Base-by-base conservation (phyloP, 2,113 vertebrate genomes). In the Lepus timidus region DNA sequence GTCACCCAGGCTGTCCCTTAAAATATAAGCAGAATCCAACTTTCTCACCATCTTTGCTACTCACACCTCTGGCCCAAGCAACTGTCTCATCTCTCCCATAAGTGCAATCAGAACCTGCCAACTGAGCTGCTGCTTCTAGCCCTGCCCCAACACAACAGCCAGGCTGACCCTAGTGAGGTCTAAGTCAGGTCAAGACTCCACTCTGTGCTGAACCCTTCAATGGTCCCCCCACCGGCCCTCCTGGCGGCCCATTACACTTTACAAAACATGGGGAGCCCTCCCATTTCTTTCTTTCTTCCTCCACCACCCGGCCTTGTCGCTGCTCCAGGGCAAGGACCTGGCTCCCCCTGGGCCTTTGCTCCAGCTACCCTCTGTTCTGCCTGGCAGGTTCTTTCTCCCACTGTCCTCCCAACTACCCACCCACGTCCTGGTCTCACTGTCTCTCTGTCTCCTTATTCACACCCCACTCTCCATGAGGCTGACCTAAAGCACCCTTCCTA, bases 331-430 rank as follows among this genome's bases (percentile, higher is more conserved):
- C 1, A 0, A 75, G 51, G 1, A 49, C 5, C 16, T 23, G 3
- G 8, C 22, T 68, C 23, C 11, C 2, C 0, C 3, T 4, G 4
- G 1, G 10, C 16, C 25, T 67, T 1, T 1, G 73, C 11, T n/a
- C 39, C 1, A 73, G 27, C 25, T 11, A 27, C 25, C 19, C 9
- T 55, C 23, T 1, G n/a, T 20, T 33, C 64, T 4, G 68, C 12
- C 52, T 58, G 64, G 7, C 51, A 25, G 11, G 9, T 39, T 4
- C 70, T 71, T 74, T 51, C 31, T 71, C 73, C 84, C 19, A 1
- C 4, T 1, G 4, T 55, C 85, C 61, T 75, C 58, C 39, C 58
- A 64, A 27, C 16, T 13, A 16, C 33, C 52, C n/a, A 33, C 25
- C 65, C 31, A 12, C 7, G 0, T 16, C 39, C 20, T 22, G 2